Conservation (phyloP, 2,888 invertebrate species). For the Drosophila atripex region DNA sequence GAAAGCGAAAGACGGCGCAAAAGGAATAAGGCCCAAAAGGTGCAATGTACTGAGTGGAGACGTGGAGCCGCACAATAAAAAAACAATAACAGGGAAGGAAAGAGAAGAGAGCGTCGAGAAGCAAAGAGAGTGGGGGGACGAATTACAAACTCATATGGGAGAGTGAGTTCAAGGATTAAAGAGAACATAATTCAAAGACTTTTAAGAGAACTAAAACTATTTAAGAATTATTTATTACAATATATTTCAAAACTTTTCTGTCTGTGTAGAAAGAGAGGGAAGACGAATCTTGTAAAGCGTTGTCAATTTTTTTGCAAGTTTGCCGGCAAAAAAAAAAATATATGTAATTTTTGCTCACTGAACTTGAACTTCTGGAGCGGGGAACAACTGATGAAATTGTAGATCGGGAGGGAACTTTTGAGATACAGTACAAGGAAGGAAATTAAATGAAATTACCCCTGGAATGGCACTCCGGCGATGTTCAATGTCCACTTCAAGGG, state of each 20-base stretch:
- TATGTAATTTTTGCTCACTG: conserved; percentile 27
- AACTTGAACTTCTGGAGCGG: conserved; percentile 46
- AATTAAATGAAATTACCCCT: conserved; percentile 30
- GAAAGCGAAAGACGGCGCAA: conserved; percentile 68
- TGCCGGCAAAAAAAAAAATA: conserved; percentile 26
- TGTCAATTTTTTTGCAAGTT: conserved; percentile 20
- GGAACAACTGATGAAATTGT: neutral
- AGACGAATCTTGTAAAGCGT: conserved; percentile 17
- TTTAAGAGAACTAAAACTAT: neutral
- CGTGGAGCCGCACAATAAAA: neutral
- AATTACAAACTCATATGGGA: neutral
- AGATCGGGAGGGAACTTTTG: neutral
- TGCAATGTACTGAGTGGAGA: conserved; percentile 69
- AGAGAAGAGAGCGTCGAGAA: conserved; percentile 6
- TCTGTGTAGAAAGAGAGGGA: neutral
- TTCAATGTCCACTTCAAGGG: conserved; percentile 17
- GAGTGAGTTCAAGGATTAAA: neutral
- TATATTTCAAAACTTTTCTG: neutral
- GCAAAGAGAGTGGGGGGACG: conserved; percentile 1
- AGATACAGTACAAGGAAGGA: neutral
- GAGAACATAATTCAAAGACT: neutral
- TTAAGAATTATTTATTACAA: neutral
- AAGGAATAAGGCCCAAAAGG: conserved; percentile 55
- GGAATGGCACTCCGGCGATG: conserved; percentile 2
- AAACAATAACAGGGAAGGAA: conserved; percentile 3